Evolutionary conservation across 2,888 invertebrate genomes (phyloP).

Genomic region (Synergus umbraculus): DNA sequence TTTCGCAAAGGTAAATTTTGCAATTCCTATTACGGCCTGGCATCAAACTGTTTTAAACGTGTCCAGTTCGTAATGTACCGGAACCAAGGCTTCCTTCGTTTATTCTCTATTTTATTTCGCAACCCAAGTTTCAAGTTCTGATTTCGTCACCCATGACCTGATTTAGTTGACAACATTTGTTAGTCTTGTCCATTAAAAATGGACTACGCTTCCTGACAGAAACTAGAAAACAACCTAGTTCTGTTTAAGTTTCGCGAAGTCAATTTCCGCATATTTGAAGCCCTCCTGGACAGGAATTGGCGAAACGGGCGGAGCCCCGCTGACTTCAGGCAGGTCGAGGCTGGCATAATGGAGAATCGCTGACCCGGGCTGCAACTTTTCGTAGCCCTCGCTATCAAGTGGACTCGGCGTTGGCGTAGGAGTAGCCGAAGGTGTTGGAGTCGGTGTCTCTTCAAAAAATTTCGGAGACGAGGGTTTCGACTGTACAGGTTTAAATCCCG

Average conservation of each 20-base stretch:
- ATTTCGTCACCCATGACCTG: conserved; percentile 29
- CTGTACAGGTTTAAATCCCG: conserved; percentile 59
- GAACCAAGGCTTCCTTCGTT: neutral
- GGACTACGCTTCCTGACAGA: conserved; percentile 24
- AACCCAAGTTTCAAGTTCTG: neutral
- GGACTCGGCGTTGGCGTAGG: conserved; percentile 76
- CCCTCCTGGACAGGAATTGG: conserved; percentile 75
- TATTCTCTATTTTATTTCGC: neutral
- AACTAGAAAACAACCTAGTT: conserved; percentile 59
- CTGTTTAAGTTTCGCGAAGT: conserved; percentile 82
- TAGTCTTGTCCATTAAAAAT: conserved; percentile 1
- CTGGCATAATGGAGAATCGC: conserved; percentile 82
- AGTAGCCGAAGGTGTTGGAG: conserved; percentile 61
- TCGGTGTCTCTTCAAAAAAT: conserved; percentile 64
- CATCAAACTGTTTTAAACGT: neutral
- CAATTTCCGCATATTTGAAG: conserved; percentile 88
- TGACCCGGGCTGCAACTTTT: conserved; percentile 67
- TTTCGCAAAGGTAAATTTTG: neutral
- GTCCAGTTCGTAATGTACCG: neutral
- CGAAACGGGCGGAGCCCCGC: conserved; percentile 71
- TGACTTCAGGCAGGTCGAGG: conserved; percentile 80
- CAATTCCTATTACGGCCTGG: neutral
- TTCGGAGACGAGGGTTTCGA: conserved; percentile 65
- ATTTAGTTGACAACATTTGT: neutral
- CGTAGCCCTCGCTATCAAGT: conserved; percentile 77